These are phyloP conservation scores for Cinclus mexicanus DNA, from an alignment of 2,113 vertebrate genomes.

Conservation along the genomic window DNA sequence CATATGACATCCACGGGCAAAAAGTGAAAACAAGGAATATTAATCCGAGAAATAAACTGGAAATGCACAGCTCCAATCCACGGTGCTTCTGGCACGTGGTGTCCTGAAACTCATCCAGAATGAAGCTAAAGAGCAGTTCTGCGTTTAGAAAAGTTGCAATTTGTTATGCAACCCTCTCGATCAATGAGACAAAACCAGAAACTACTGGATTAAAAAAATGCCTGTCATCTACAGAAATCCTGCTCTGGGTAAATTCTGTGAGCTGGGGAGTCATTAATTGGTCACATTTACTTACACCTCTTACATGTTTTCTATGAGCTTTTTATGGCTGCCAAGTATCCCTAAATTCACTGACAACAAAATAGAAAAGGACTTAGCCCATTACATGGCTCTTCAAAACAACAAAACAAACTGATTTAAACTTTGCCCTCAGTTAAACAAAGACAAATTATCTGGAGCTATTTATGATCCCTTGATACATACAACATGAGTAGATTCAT, in stretches of 20 bases:
- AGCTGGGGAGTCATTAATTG: conserved; percentile 16
- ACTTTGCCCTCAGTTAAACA: conserved; percentile 44
- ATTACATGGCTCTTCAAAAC: conserved; percentile 49
- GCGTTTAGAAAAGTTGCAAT: not conserved
- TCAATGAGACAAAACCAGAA: not conserved
- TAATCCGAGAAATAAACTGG: conserved; percentile 29
- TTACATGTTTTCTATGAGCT: conserved; percentile 4
- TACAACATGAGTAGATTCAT: conserved; percentile 26
- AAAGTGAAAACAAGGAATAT: conserved; percentile 46
- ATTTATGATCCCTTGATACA: conserved; percentile 24
- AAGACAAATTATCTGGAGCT: conserved; percentile 44
- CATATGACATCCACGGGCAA: conserved; percentile 40
- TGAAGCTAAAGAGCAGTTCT: not conserved
- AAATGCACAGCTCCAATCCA: conserved; percentile 9
- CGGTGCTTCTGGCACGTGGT: not conserved
- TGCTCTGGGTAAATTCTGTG: not conserved
- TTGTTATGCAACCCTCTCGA: not conserved
- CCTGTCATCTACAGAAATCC: not conserved
- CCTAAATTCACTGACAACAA: conserved; percentile 42
- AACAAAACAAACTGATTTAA: conserved; percentile 27
- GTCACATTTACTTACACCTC: conserved; percentile 43
- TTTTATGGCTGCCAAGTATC: conserved; percentile 41
- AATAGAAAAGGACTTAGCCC: conserved; percentile 32
- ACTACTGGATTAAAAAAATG: not conserved
- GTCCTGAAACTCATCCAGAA: conserved; percentile 37